Base-by-base conservation (phyloP, 2,888 invertebrate species). In the Tromatobia lineatoria region DNA sequence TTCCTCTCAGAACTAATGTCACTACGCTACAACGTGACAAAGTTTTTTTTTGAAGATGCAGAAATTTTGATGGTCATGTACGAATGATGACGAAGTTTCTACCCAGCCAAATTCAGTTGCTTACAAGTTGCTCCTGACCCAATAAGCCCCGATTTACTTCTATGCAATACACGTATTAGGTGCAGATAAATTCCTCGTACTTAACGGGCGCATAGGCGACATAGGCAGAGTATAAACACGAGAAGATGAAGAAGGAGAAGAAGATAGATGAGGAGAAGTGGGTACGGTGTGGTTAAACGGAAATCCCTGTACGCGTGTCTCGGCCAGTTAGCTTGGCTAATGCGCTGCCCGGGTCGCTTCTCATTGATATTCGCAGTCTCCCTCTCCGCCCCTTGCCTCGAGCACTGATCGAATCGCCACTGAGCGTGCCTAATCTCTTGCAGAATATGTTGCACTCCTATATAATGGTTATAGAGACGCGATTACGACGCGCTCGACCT, bases 271-370 rank as follows among this genome's bases (percentile, higher is more conserved):
- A 15, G 25, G n/a, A 70, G 29, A 13, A 69, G 29, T 69, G 52
- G 59, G 70, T 79, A 64, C 47, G 71, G 18, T 77, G 64, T 20
- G 38, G 34, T 76, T 74, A 80, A 86, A 78, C 82, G 85, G 87
- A 86, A 82, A 85, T 80, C 67, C 82, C 79, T 74, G 67, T 64
- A 61, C 87, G 78, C 78, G 69, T 73, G 89, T 90, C 88, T 87
- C 89, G 89, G 89, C 83, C 87, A 89, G 88, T 89, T 90, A 86
- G 80, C 83, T 88, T 83, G 85, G 86, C 85, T 91, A 91, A 91
- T 91, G 70, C 66, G 74, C 69, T 69, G 73, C 54, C 61, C 42
- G 18, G 61, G 29, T 57, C 69, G 70, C 59, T 29, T 86, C 89
- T 89, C 90, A 88, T 91, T 91, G 88, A 90, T 87, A 91, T 89